Evolutionary conservation across 2,888 invertebrate species (phyloP).

Genomic region (Habroteleia sp.): DNA sequence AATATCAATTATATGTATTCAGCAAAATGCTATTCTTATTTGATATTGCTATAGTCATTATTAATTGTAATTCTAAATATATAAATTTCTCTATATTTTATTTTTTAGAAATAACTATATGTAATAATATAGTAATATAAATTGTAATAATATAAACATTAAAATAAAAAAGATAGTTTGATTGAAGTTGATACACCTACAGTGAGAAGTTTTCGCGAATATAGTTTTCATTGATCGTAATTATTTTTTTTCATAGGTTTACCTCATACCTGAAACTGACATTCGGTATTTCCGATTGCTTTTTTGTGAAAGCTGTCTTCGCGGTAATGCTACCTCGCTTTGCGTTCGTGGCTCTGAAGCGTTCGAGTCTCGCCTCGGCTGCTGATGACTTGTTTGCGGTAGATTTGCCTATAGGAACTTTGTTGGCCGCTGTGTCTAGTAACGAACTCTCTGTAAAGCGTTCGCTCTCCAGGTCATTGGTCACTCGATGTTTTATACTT

Average conservation of each 20-base stretch:
- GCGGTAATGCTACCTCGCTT: conserved; percentile 66
- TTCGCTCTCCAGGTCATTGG: conserved; percentile 81
- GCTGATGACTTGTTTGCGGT: conserved; percentile 79
- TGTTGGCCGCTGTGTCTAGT: conserved; percentile 74
- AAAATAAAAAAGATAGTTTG: too few species aligned
- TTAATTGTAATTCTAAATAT: too few species aligned
- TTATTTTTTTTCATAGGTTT: conserved; percentile 46
- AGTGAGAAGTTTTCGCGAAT: too few species aligned
- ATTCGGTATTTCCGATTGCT: conserved; percentile 70
- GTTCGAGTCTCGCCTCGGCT: conserved; percentile 74
- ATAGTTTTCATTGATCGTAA: too few species aligned
- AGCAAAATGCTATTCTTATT: too few species aligned
- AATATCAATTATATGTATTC: too few species aligned
- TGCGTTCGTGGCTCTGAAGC: conserved; percentile 72
- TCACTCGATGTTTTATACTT: conserved; percentile 79
- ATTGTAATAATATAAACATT: too few species aligned
- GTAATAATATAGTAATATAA: too few species aligned
- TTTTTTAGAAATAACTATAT: too few species aligned
- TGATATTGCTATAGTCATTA: too few species aligned
- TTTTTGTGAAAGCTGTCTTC: conserved; percentile 68
- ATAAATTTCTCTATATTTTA: too few species aligned
- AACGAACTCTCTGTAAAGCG: conserved; percentile 78
- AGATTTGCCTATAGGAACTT: conserved; percentile 70
- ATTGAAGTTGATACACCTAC: conserved; percentile 19
- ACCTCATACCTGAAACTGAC: conserved; percentile 72